These are phyloP conservation scores for Melinaea menophilus DNA, from an alignment of 2,888 invertebrate species.

Conservation along the genomic window DNA sequence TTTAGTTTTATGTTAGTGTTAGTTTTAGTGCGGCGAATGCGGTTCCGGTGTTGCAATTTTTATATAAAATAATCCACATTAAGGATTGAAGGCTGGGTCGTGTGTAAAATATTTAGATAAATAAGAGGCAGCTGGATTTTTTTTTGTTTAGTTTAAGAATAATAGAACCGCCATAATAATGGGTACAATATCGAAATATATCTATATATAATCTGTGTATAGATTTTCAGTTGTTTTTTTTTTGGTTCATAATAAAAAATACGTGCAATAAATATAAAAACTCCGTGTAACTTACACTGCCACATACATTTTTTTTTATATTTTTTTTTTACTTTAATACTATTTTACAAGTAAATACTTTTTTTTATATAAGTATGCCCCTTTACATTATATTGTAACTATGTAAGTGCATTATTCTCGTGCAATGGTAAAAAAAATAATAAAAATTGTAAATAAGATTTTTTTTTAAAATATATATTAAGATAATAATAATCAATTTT, in stretches of 20 bases:
- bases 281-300: too few relatives aligned
- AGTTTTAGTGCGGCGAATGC: constrained; percentile 26
- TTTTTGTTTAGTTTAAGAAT: constrained; percentile 29
- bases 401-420: constrained; percentile 44
- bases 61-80: constrained; percentile 20
- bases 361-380: too few relatives aligned
- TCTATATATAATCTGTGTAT: too few relatives aligned
- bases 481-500: constrained; percentile 4
- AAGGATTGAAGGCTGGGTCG: constrained; percentile 57
- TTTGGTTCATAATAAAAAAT: constrained; percentile 7
- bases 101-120: constrained; percentile 47
- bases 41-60: constrained; percentile 23
- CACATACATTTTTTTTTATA: too few relatives aligned
- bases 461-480: constrained; percentile 11
- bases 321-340: too few relatives aligned
- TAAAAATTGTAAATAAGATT: constrained; percentile 17
- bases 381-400: constrained; percentile 28
- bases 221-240: constrained; percentile 2
- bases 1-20: constrained; percentile 5
- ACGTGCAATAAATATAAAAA: too few relatives aligned
- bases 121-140: constrained; percentile 26
- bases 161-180: constrained; percentile 14
- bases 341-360: too few relatives aligned
- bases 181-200: too few relatives aligned
- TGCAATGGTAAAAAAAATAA: constrained; percentile 43